Evolutionary conservation across 2,797 vertebrate genomes (phyloP).

Genomic region (Anniella stebbinsi): DNA sequence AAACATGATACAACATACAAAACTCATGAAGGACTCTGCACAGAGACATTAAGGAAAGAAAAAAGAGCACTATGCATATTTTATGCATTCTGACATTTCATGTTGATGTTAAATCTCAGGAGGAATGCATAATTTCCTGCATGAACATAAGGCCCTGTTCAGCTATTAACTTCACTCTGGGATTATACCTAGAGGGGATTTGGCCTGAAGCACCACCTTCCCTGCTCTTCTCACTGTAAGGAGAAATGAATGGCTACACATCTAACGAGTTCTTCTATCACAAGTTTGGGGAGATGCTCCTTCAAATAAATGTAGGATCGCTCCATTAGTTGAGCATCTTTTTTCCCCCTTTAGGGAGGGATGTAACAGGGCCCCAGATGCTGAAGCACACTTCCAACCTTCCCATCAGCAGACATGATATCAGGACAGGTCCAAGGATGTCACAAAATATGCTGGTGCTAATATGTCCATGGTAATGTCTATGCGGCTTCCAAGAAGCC

Average conservation of each 20-base stretch:
- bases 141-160: neutral
- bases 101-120: neutral
- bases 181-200: neutral
- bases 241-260: neutral
- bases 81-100: neutral
- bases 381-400: neutral
- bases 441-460: neutral
- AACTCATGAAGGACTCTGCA: neutral
- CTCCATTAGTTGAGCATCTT: neutral
- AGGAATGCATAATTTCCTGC: too few species aligned
- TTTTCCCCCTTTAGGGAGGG: neutral
- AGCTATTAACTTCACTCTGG: neutral
- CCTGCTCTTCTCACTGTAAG: neutral
- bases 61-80: too few species aligned
- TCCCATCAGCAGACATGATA: neutral
- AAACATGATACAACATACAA: neutral
- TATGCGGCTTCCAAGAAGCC: neutral
- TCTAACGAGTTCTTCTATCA: neutral
- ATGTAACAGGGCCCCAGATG: neutral
- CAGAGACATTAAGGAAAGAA: neutral
- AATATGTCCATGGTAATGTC: neutral
- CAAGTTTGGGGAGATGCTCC: neutral
- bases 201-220: neutral
- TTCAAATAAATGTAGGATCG: neutral
- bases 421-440: neutral